Evolutionary conservation across 2,113 vertebrate species (phyloP).

Genomic region (Bolborhynchus lineola): DNA sequence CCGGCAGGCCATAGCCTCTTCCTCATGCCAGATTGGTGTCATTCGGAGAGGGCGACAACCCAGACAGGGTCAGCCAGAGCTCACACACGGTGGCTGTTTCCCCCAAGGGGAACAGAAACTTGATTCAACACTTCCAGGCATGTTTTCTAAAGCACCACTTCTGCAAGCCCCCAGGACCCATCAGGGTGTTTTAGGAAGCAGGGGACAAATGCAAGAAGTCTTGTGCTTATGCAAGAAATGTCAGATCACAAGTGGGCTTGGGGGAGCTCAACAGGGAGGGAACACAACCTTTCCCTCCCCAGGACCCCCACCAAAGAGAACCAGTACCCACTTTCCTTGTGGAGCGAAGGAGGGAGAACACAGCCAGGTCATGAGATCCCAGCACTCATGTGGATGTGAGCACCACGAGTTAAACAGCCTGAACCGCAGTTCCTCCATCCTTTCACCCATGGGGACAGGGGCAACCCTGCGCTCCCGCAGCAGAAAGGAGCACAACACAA

Average conservation of each 20-base stretch:
- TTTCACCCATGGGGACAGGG: not conserved
- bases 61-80: not conserved
- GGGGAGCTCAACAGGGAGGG: not conserved
- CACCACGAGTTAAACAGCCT: not conserved
- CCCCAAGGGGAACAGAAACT: constrained; percentile 59
- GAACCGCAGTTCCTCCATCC: not conserved
- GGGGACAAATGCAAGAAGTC: not conserved
- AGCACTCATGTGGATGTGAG: not conserved
- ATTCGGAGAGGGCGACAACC: not conserved
- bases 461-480: rapidly evolving
- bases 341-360: not conserved
- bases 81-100: not conserved
- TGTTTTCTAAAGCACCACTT: constrained; percentile 43
- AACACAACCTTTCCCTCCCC: not conserved
- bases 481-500: not conserved
- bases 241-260: not conserved
- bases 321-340: rapidly evolving
- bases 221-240: not conserved
- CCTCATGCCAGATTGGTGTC: not conserved
- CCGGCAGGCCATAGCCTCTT: not conserved
- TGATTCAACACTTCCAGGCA: constrained; percentile 8
- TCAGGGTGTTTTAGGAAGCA: not conserved
- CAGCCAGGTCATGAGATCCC: not conserved
- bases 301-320: not conserved
- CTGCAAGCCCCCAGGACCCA: constrained; percentile 1